Evolutionary conservation across 2,888 invertebrate genomes (phyloP).

Genomic region (Drosophila affinis): DNA sequence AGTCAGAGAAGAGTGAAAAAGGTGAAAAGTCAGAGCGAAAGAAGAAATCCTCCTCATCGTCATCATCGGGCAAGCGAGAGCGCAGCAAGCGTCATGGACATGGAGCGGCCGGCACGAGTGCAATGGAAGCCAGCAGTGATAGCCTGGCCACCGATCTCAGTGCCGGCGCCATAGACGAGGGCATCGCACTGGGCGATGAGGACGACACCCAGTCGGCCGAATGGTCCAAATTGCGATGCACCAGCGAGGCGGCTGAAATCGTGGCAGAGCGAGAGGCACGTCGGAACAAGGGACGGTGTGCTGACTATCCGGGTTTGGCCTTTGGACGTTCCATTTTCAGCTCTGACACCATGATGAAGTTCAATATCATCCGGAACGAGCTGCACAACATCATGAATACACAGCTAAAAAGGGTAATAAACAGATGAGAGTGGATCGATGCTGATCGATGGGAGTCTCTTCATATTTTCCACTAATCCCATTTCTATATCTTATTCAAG

Average conservation of each 20-base stretch:
- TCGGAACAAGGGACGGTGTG: conserved; percentile 90
- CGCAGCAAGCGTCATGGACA: conserved; percentile 68
- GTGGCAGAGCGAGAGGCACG: conserved; percentile 93
- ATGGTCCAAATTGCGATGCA: conserved; percentile 92
- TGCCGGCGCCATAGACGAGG: conserved; percentile 83
- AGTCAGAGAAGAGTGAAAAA: conserved; percentile 58
- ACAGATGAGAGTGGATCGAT: conserved; percentile 7
- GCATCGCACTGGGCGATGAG: conserved; percentile 85
- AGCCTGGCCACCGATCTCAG: conserved; percentile 71
- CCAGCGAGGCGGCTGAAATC: conserved; percentile 94
- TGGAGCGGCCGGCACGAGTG: conserved; percentile 7
- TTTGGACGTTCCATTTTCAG: conserved; percentile 96
- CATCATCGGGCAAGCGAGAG: conserved; percentile 55
- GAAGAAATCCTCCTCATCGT: conserved; percentile 60
- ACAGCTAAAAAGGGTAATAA: conserved; percentile 95
- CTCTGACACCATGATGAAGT: conserved; percentile 99
- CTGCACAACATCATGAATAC: conserved; percentile 98
- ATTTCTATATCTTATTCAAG: conserved; percentile 34
- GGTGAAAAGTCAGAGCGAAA: conserved; percentile 76
- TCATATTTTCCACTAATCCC: conserved; percentile 29
- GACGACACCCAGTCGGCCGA: conserved; percentile 92
- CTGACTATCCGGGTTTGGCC: conserved; percentile 96
- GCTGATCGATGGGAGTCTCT: neutral
- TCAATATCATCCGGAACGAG: conserved; percentile 97
- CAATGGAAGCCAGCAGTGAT: conserved; percentile 69